Conservation (phyloP, 2,113 vertebrate genomes). For the Fukomys damarensis region DNA sequence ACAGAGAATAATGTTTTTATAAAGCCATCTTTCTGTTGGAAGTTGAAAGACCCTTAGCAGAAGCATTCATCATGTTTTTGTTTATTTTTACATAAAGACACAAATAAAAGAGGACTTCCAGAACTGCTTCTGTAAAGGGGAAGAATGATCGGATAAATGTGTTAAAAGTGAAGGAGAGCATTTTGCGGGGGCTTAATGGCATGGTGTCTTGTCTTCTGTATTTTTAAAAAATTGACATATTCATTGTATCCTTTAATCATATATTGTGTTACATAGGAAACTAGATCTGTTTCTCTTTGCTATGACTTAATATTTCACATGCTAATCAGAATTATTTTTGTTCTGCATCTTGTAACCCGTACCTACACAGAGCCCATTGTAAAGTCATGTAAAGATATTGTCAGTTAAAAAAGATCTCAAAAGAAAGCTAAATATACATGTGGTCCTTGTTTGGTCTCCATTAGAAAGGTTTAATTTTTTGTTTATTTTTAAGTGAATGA, state of each 20-base stretch:
- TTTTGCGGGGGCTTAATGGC: background rate
- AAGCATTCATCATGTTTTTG: background rate
- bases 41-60: background rate
- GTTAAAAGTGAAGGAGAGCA: background rate
- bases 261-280: background rate
- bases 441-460: background rate
- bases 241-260: background rate
- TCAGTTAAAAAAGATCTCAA: background rate
- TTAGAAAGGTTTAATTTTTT: background rate
- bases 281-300: background rate
- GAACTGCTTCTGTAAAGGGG: background rate
- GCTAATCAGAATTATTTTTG: conserved; percentile 7
- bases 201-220: background rate
- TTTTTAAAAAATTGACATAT: background rate
- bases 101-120: background rate
- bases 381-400: background rate
- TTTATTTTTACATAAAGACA: background rate
- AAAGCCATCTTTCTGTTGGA: background rate
- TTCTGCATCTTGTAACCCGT: background rate
- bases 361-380: background rate
- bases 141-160: background rate
- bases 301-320: background rate
- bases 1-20: background rate
- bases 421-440: background rate
- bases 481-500: background rate